Evolutionary conservation across 2,888 invertebrate genomes (phyloP), one percentile per base, ranked within the genome.

Genomic region (Scaeva pyrastri): DNA sequence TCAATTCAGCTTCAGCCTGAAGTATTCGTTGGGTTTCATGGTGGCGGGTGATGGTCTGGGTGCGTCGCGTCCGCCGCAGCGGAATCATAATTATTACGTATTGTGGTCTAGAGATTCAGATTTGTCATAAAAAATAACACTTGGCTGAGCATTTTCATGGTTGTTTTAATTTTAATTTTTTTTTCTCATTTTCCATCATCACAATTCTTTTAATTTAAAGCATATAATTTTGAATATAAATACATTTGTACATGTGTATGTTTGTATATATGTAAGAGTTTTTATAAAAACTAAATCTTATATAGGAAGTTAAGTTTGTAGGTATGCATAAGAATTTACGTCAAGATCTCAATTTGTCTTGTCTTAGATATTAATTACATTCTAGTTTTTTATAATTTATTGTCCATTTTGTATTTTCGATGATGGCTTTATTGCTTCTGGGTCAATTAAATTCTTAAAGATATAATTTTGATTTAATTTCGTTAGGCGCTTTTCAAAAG

Each of bases 141-240:
- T 82, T 86, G 80, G 76, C 66, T 45, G 52, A 68, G 52, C 71
- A 80, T 62, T 64, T 75, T 58, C 79, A 79, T 79, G 74, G 79
- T 80, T 43, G 62, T 19, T 50, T 7, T n/a, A n/a, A n/a, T 21
- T 58, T 26, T 62, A 16, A n/a, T 50, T 52, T 52, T 75, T 12
- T 52, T 16, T 16, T 48, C 48, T 19, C 16, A 16, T 5, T n/a
- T 39, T 39, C 2, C 16, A 10, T 12, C 39, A 64, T 36, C 16
- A 48, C 4, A 16, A 7, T 26, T 64, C 11, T 43, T 62, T 62
- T 26, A 43, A 23, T n/a, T 26, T 1, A n/a, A 62, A 62, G n/a
- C 8, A 31, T 7, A 31, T 19, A 36, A 16, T 58, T 58, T 58
- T 19, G 0, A 16, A 39, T 58, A 5, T n/a, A n/a, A n/a, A n/a